phyloP scores from a whole-genome alignment of 2,888 invertebrate species.

The Oscheius myriophilus region DNA sequence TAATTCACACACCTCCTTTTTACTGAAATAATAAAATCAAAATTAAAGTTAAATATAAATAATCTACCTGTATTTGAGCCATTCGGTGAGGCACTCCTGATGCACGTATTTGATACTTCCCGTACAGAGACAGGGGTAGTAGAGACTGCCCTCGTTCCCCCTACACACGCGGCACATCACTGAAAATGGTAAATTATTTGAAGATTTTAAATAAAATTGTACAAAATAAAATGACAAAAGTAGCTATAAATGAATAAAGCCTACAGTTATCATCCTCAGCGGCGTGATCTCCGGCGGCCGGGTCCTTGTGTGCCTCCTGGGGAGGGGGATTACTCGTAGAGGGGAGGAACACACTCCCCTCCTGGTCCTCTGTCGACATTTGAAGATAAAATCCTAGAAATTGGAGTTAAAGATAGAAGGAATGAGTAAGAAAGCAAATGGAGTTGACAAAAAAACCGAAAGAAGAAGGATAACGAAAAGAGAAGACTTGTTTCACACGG shows the following conservation, averaged over 20 bases:
- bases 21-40: slow-evolving; percentile 65
- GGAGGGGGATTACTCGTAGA: neutral
- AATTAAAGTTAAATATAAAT: neutral
- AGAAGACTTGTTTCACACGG: too few species aligned
- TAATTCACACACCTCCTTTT: slow-evolving; percentile 93
- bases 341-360: neutral
- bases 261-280: slow-evolving; percentile 12
- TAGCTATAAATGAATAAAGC: too few species aligned
- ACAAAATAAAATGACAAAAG: slow-evolving; percentile 7
- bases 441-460: neutral
- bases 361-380: neutral
- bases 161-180: slow-evolving; percentile 98
- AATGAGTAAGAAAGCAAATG: neutral
- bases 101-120: slow-evolving; percentile 99
- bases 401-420: neutral
- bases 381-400: neutral
- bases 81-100: slow-evolving; percentile 89
- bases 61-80: slow-evolving; percentile 86
- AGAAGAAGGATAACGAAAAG: neutral
- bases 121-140: slow-evolving; percentile 97
- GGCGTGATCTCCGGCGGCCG: neutral
- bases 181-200: slow-evolving; percentile 65
- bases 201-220: neutral
- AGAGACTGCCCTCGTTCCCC: slow-evolving; percentile 93
- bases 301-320: too few species aligned